Evolutionary conservation across 2,113 vertebrate species (phyloP), one percentile per base, ranked within the genome.

Genomic region (Grallaria varia): DNA sequence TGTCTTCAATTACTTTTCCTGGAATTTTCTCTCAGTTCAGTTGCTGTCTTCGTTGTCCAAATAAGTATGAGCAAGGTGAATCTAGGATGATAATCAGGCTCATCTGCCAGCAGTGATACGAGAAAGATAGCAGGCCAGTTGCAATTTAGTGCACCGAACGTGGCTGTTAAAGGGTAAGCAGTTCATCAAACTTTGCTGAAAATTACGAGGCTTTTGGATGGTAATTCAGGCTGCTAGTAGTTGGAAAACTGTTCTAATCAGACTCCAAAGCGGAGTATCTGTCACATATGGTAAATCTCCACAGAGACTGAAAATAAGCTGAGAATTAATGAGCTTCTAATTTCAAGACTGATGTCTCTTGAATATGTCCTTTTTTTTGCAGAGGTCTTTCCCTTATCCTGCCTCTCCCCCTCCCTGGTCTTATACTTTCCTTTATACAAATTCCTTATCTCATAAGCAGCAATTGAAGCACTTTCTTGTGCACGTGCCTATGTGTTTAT

Each of bases 261-360:
- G 59, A 25, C 69, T 93, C 77, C 19, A 60, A 67, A 84, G 52
- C 84, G 93, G 55, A 89, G 73, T 84, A 50, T 67, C 72, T 95
- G 84, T 89, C 94, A 96, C 71, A 35, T 93, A 42, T 3, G 33
- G 73, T 89, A 89, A 96, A 88, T 82, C 87, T 97, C 19, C 66
- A 3, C 83, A 94, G 72, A 96, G 55, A 77, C 53, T 75, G 94
- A 95, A 76, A 92, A 87, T 76, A 95, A 47, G 21, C 80, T 87
- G 87, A 96, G 47, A 97, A 93, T 95, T 92, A 96, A 93, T 91
- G 83, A 95, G 64, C 53, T 96, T 95, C 95, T 95, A 72, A 89
- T 95, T 83, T 96, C 55, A 94, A 66, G 64, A 93, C 28, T 59
- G 56, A 52, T 82, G 33, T 90, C 71, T 87, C 62, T 81, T 63